Base-by-base conservation (phyloP, 2,888 invertebrate genomes). In the Calephelis perditalis region DNA sequence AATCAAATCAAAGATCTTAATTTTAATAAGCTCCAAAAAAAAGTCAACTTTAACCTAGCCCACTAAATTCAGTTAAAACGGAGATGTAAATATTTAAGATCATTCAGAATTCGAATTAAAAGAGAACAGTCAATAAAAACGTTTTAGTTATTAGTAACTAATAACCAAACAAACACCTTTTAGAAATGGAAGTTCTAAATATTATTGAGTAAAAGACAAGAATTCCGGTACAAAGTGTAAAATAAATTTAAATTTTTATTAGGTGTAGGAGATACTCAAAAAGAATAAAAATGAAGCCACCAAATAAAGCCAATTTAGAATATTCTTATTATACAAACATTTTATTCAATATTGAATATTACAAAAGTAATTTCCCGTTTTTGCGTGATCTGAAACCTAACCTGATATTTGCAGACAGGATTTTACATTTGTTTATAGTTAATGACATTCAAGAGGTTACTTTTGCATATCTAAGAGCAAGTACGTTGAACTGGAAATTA, bases 361-460 rank as follows among this genome's bases (percentile, higher is more conserved):
- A 49, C 49, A 49, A 49, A 49, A 49, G 49, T 49, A 49, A 49
- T 49, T 49, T 49, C 49, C 49, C 49, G 49, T 49, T 49, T 49
- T 49, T 49, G 49, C 49, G 49, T 49, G 49, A 49, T 49, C 49
- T 49, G 49, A 49, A 49, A 49, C 49, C 26, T 49, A 49, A 49
- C 49, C 49, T 49, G 49, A 49, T 49, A 26, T 49, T 49, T 49
- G 15, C 26, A 49, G 26, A 49, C 10, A 49, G 15, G 49, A 15
- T 49, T 49, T 49, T 49, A 49, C 49, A 26, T 49, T 49, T 49
- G 26, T 26, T 26, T 9, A 49, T 49, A 49, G 10, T 26, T 15
- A 10, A 49, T 5, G 5, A 10, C 35, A 49, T 49, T 26, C 15
- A 49, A 47, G 15, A 47, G 47, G 15, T n/a, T 15, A 15, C 47